Conservation (phyloP, 2,113 vertebrate genomes). For the Ia io region DNA sequence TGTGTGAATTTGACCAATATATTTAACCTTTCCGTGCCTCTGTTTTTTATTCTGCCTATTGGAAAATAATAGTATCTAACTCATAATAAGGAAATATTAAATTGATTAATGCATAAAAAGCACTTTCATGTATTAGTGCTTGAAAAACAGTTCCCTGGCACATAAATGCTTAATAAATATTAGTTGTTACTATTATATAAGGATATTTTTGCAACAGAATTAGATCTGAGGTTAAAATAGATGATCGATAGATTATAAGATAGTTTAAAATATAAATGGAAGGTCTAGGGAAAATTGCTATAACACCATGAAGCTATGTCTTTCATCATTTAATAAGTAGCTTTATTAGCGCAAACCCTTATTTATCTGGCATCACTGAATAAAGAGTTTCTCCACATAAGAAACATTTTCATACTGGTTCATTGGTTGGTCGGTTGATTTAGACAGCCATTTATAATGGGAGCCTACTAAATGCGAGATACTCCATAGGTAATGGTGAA, state of each 20-base stretch:
- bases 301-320: neutral
- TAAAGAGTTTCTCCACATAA: neutral
- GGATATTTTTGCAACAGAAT: neutral
- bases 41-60: constrained; percentile 10
- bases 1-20: neutral
- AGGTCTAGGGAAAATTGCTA: neutral
- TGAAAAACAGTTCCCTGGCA: neutral
- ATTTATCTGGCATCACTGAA: neutral
- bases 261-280: neutral
- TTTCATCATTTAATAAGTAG: constrained; percentile 35
- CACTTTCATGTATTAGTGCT: neutral
- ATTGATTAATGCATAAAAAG: neutral
- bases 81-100: neutral
- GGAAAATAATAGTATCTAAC: neutral
- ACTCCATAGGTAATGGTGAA: neutral
- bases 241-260: constrained; percentile 8
- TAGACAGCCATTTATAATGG: neutral
- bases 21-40: neutral
- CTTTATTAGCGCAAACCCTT: constrained; percentile 15
- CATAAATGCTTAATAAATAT: neutral
- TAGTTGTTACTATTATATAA: neutral
- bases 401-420: neutral
- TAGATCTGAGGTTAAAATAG: constrained; percentile 29
- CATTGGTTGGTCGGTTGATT: neutral
- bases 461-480: neutral